These are phyloP conservation scores for Leucophenga varia DNA, from an alignment of 1,140 invertebrate species.

Conservation along the genomic window DNA sequence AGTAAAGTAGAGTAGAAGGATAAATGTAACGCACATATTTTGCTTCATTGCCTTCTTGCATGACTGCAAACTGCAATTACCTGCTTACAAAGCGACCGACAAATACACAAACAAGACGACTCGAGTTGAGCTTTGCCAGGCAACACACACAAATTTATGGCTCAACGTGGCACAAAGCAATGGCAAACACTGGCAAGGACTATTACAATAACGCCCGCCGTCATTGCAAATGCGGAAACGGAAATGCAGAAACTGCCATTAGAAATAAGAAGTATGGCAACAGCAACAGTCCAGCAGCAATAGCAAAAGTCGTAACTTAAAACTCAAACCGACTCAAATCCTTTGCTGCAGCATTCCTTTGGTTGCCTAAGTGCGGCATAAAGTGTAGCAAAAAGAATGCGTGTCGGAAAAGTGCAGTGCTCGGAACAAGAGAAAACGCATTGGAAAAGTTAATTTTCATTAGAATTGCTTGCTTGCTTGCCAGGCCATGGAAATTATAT, in stretches of 20 bases:
- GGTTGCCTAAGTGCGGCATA: background rate
- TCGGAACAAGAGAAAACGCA: slow-evolving; percentile 21
- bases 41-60: background rate
- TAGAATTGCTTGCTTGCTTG: slow-evolving; percentile 20
- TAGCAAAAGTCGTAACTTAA: too few species aligned
- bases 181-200: too few species aligned
- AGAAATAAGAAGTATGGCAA: too few species aligned
- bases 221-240: too few species aligned
- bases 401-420: slow-evolving; percentile 3
- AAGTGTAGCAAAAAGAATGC: slow-evolving; percentile 9
- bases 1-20: background rate
- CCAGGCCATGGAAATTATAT: slow-evolving; percentile 23
- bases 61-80: slow-evolving; percentile 30
- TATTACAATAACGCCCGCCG: too few species aligned
- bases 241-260: too few species aligned
- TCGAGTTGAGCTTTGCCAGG: background rate
- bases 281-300: slow-evolving; percentile 21
- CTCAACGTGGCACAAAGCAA: background rate
- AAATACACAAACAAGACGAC: slow-evolving; percentile 13
- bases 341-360: too few species aligned
- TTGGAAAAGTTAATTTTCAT: slow-evolving; percentile 46
- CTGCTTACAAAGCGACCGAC: slow-evolving; percentile 28
- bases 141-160: slow-evolving; percentile 35
- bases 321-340: too few species aligned
- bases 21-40: background rate